Base-by-base conservation (phyloP, 2,888 invertebrate genomes). In the Parnassius smintheus region DNA sequence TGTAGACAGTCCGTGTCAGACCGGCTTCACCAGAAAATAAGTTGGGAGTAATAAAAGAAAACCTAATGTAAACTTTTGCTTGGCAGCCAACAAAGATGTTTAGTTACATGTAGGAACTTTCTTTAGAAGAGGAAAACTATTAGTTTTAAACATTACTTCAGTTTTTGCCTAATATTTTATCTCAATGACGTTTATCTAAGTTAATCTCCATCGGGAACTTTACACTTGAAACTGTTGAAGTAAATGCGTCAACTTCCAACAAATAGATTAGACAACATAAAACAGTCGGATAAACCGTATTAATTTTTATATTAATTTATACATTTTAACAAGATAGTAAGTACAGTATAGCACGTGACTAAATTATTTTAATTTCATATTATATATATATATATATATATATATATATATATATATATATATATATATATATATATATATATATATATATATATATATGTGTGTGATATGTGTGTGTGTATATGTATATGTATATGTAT, bases 11-110 rank as follows among this genome's bases (percentile, higher is more conserved):
- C n/a, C 41, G 25, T 50, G 48, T 50, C 41, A 8, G 9, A 45
- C 54, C 55, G 25, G 61, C n/a, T n/a, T 57, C 46, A 42, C 48
- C 52, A 42, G 13, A 48, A 51, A 56, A 61, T 61, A 62, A 62
- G 62, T 52, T 41, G 42, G 45, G 25, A 51, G 46, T 52, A 51
- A 62, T 57, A 62, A 62, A 62, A 53, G 52, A 52, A 62, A 62
- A 57, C 57, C 62, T 57, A 56, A 62, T 57, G 57, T 57, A 62
- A 62, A 57, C 56, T 62, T 61, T 61, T 62, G 10, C 53, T 53
- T 53, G 25, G 46, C 46, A 53, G 51, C n/a, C 45, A 48, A 44
- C 11, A 50, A n/a, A 57, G 25, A 57, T 62, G 53, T 62, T 56
- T 56, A 61, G 46, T 51, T 61, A 11, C 25, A 45, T 25, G 12